A percentile compares a stretch with the other conserved stretches of the same genome.
Evolutionary conservation across 1,140 invertebrate genomes (phyloP).

Genomic region (Bombus affinis): DNA sequence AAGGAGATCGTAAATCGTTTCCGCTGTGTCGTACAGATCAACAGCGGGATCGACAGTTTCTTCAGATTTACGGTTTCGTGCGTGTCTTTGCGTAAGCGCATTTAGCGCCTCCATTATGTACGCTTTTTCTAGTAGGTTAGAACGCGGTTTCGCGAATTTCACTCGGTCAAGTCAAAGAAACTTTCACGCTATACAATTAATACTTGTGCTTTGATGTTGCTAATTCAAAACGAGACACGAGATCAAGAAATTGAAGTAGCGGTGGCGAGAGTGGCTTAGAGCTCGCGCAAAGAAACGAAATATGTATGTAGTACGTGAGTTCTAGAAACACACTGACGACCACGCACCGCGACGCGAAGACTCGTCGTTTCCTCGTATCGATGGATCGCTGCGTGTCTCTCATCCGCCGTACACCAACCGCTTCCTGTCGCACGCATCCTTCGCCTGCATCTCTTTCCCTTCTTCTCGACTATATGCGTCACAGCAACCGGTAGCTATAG

Average conservation of each 20-base stretch:
- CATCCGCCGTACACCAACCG: neutral
- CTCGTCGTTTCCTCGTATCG: conserved; percentile 69
- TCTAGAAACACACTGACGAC: conserved; percentile 74
- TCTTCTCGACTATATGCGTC: too few species aligned
- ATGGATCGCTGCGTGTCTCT: conserved; percentile 33
- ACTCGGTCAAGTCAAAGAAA: neutral
- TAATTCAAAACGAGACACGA: neutral
- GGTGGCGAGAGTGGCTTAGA: conserved; percentile 32
- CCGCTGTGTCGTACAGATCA: too few species aligned
- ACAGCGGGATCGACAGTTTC: too few species aligned
- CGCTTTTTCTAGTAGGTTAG: neutral
- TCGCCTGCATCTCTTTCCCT: conserved; percentile 7
- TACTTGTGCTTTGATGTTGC: neutral
- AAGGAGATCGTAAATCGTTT: too few species aligned
- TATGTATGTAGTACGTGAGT: conserved; percentile 68
- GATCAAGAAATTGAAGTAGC: neutral
- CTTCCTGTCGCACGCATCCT: conserved; percentile 62
- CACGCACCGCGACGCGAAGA: neutral
- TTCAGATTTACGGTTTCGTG: neutral
- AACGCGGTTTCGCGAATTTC: conserved; percentile 7
- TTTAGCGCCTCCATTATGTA: neutral
- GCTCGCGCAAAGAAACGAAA: conserved; percentile 59
- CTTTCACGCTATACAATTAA: neutral
- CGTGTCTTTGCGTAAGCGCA: neutral
- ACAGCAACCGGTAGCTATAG: too few species aligned